Evolutionary conservation across 1,140 invertebrate species (phyloP).

Genomic region (Drusus annulatus): DNA sequence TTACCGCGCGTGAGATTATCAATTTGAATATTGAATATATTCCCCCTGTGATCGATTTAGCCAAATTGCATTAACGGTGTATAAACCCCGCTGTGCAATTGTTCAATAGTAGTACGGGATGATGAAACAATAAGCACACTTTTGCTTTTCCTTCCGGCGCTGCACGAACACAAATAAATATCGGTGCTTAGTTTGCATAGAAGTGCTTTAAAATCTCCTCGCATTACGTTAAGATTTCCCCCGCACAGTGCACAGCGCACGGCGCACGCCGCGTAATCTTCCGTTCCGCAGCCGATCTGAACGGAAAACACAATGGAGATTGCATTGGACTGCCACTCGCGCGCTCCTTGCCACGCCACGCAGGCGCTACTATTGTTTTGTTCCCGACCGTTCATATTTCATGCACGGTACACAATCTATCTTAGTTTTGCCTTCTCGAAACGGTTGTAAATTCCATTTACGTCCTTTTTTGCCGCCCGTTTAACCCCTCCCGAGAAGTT

Average conservation of each 20-base stretch:
- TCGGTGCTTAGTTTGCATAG: background rate
- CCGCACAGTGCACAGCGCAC: background rate
- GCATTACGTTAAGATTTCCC: conserved; percentile 25
- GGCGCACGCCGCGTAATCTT: conserved; percentile 12
- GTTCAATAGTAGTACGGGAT: too few relatives aligned
- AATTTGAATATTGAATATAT: too few relatives aligned
- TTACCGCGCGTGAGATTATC: too few relatives aligned
- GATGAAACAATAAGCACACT: too few relatives aligned
- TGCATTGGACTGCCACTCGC: conserved; percentile 29
- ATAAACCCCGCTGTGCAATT: too few relatives aligned
- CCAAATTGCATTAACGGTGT: too few relatives aligned
- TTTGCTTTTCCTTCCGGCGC: too few relatives aligned
- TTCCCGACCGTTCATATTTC: conserved; percentile 53
- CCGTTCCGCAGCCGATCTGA: conserved; percentile 27
- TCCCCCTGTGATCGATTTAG: too few relatives aligned
- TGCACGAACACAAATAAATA: too few relatives aligned
- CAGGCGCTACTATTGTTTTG: conserved; percentile 35
- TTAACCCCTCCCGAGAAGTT: conserved; percentile 24
- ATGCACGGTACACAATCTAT: conserved; percentile 58
- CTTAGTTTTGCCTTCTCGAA: conserved; percentile 57
- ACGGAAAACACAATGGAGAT: conserved; percentile 36
- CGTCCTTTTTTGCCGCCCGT: conserved; percentile 53
- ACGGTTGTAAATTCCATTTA: conserved; percentile 59
- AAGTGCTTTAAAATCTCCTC: conserved; percentile 28
- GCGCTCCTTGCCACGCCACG: conserved; percentile 1